Conservation (phyloP, 2,888 invertebrate species). For the Coleophora deauratella region DNA sequence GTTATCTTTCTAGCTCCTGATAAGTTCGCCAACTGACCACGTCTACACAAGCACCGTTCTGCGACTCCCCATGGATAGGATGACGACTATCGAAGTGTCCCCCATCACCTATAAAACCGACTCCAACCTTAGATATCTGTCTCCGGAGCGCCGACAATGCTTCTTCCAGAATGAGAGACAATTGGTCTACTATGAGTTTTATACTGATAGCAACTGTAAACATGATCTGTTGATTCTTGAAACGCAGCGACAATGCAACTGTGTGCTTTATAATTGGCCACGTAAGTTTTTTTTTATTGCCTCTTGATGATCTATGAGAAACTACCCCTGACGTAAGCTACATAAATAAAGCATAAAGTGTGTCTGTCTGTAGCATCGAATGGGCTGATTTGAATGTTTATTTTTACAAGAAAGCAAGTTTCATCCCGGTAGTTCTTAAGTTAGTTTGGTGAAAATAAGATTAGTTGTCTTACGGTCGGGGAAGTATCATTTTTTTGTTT, state of each 20-base stretch:
- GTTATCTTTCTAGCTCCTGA: conserved; percentile 36
- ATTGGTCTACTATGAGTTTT: conserved; percentile 54
- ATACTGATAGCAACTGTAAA: conserved; percentile 72
- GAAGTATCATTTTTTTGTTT: too few relatives aligned
- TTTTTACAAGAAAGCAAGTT: too few relatives aligned
- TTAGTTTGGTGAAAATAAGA: too few relatives aligned
- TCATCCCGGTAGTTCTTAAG: too few relatives aligned
- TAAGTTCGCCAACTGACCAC: conserved; percentile 59
- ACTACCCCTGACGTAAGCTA: too few relatives aligned
- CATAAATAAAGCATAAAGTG: too few relatives aligned
- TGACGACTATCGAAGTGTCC: conserved; percentile 60
- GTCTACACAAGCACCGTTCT: conserved; percentile 58
- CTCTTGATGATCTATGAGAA: too few relatives aligned
- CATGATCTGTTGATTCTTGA: conserved; percentile 64
- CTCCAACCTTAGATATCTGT: conserved; percentile 33
- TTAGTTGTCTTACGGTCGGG: too few relatives aligned
- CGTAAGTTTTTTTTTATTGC: conserved; percentile 40
- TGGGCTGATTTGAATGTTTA: too few relatives aligned
- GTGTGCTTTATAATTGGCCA: conserved; percentile 61
- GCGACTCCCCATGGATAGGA: conserved; percentile 57
- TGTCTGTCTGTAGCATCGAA: too few relatives aligned
- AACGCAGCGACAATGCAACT: conserved; percentile 56
- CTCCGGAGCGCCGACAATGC: conserved; percentile 52
- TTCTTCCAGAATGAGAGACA: conserved; percentile 58
- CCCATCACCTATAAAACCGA: conserved; percentile 62